Percentiles rank a stretch among this genome's conserved stretches.
phyloP scores from a whole-genome alignment of 2,113 vertebrate species.

The Hirundichthys speculiger region DNA sequence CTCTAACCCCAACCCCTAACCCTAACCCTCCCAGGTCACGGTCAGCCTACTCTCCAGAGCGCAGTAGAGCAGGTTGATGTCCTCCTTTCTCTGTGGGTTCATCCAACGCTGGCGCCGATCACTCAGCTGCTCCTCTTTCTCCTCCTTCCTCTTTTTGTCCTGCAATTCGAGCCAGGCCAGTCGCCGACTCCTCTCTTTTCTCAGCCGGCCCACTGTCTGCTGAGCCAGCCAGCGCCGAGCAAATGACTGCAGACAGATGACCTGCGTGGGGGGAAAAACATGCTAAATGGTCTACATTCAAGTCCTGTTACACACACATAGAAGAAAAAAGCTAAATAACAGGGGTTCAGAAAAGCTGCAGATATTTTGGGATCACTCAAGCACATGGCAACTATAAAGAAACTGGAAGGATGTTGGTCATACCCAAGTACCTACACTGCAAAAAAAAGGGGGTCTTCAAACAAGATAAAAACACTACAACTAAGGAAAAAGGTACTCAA shows the following conservation, averaged over 20 bases:
- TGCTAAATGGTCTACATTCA: not conserved
- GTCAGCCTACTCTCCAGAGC: constrained; percentile 86
- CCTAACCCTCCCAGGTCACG: no score
- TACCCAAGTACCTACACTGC: no score
- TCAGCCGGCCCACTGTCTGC: constrained; percentile 75
- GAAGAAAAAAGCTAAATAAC: no score
- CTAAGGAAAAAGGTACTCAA: no score
- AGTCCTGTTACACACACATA: no score
- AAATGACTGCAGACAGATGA: constrained; percentile 85
- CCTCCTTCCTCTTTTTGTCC: constrained; percentile 72
- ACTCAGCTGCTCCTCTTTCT: constrained; percentile 82
- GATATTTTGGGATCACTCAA: no score
- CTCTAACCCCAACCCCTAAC: no score
- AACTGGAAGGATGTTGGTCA: no score
- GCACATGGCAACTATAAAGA: no score
- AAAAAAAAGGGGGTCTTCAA: no score
- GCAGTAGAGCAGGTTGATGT: constrained; percentile 89
- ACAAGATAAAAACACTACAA: no score
- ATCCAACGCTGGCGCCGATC: constrained; percentile 81
- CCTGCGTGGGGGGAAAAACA: constrained; percentile 64
- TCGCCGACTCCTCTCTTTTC: constrained; percentile 69
- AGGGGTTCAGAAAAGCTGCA: no score
- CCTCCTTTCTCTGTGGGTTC: constrained; percentile 86
- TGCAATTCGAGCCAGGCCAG: constrained; percentile 82
- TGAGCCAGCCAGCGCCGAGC: constrained; percentile 85